Conservation (phyloP, 2,888 invertebrate species). For the Amphiduros pacificus region DNA sequence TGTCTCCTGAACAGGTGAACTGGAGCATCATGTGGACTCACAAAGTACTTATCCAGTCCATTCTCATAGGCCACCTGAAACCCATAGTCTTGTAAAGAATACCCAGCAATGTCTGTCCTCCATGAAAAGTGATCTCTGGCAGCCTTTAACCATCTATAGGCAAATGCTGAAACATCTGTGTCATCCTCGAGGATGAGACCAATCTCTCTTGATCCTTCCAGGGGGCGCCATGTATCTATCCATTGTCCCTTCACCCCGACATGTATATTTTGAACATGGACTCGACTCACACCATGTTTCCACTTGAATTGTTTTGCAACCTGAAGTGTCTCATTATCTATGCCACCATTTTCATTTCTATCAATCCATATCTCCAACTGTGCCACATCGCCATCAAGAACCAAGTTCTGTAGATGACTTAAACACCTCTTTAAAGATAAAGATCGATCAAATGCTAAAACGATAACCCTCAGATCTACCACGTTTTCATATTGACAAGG, state of each 20-base stretch:
- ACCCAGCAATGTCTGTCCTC: not conserved
- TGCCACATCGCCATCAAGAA: conserved; percentile 25
- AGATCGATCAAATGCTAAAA: conserved; percentile 27
- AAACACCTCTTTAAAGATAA: conserved; percentile 25
- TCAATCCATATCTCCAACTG: conserved; percentile 36
- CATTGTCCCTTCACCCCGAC: conserved; percentile 38
- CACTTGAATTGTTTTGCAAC: conserved; percentile 30
- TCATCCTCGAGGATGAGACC: conserved; percentile 49
- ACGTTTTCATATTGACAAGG: not conserved
- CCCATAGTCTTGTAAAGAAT: no score
- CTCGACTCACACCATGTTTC: conserved; percentile 25
- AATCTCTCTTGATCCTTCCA: conserved; percentile 33
- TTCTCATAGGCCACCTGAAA: not conserved
- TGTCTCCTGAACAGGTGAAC: not conserved
- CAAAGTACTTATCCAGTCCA: not conserved
- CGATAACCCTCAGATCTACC: conserved; percentile 7
- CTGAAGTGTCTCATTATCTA: conserved; percentile 25
- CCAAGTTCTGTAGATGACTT: conserved; percentile 25
- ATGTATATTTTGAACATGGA: conserved; percentile 29
- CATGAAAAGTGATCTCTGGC: not conserved
- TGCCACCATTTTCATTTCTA: conserved; percentile 11
- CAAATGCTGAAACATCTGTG: conserved; percentile 38
- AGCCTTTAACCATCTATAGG: conserved; percentile 36
- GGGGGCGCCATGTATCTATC: conserved; percentile 40
- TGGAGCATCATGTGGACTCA: not conserved